Evolutionary conservation across 2,888 invertebrate genomes (phyloP).

Genomic region (Dione vanillae): DNA sequence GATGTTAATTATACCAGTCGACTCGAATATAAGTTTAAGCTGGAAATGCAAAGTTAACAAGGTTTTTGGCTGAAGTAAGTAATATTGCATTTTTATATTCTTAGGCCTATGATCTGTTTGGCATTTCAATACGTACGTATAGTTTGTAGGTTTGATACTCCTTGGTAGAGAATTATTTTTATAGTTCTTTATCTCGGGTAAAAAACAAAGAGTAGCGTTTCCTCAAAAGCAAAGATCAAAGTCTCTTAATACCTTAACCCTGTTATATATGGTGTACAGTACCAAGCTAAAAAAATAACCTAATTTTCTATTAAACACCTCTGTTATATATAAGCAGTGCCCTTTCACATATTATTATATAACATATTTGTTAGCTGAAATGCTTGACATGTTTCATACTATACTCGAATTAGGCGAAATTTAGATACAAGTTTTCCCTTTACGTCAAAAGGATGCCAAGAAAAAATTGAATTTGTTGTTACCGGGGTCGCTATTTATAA

Average conservation of each 20-base stretch:
- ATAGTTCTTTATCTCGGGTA: neutral
- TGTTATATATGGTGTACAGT: neutral
- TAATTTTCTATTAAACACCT: too few relatives aligned
- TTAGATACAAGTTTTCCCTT: slow-evolving; percentile 41
- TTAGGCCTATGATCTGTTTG: too few relatives aligned
- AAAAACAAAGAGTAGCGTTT: neutral
- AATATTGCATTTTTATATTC: too few relatives aligned
- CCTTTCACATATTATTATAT: neutral
- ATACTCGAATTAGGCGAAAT: slow-evolving; percentile 44
- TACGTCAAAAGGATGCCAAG: slow-evolving; percentile 49
- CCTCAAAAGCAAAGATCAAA: neutral
- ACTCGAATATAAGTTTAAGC: too few relatives aligned
- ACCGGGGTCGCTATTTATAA: slow-evolving; percentile 23
- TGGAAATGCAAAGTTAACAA: too few relatives aligned
- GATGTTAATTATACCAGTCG: too few relatives aligned
- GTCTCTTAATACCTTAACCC: neutral
- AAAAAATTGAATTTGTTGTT: slow-evolving; percentile 32
- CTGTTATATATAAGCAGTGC: neutral
- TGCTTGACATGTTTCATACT: slow-evolving; percentile 40
- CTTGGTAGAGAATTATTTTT: neutral
- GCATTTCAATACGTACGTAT: too few relatives aligned
- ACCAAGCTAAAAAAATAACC: neutral
- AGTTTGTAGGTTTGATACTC: neutral
- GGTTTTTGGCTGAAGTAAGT: too few relatives aligned
- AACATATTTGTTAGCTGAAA: slow-evolving; percentile 27